These are phyloP conservation scores for Pemphredon lugubris DNA, from an alignment of 2,888 invertebrate genomes.

Conservation along the genomic window DNA sequence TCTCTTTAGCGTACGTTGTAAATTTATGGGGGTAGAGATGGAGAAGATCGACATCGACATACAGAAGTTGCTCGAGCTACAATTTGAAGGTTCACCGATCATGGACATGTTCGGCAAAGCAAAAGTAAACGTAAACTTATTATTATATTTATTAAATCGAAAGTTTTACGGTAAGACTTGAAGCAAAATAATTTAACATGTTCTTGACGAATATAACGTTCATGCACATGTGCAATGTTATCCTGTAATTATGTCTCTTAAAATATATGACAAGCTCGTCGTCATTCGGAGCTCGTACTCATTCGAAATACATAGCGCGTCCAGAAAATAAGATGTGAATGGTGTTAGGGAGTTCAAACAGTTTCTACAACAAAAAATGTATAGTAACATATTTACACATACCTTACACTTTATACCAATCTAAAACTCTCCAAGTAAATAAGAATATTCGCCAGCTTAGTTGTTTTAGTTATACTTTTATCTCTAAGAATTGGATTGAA, in stretches of 20 bases:
- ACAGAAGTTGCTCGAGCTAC: slow-evolving; percentile 88
- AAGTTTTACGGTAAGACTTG: slow-evolving; percentile 87
- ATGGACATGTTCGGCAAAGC: slow-evolving; percentile 91
- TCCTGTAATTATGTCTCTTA: slow-evolving; percentile 16
- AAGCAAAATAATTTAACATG: slow-evolving; percentile 11
- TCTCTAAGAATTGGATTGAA: too few relatives aligned
- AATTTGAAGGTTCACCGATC: slow-evolving; percentile 89
- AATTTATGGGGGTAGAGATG: slow-evolving; percentile 90
- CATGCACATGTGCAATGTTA: slow-evolving; percentile 42
- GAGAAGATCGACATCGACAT: slow-evolving; percentile 88
- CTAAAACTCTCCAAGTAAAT: too few relatives aligned
- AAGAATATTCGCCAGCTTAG: too few relatives aligned
- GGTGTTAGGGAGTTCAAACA: too few relatives aligned
- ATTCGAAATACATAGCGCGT: too few relatives aligned
- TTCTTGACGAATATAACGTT: slow-evolving; percentile 11
- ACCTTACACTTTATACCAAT: too few relatives aligned
- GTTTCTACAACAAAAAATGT: too few relatives aligned
- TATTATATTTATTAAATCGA: slow-evolving; percentile 88
- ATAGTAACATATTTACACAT: too few relatives aligned
- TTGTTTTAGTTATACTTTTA: too few relatives aligned
- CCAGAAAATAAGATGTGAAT: too few relatives aligned
- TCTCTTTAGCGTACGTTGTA: slow-evolving; percentile 87
- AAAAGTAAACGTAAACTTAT: slow-evolving; percentile 89
- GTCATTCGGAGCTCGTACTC: too few relatives aligned
- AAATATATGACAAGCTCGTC: too few relatives aligned